phyloP scores from a whole-genome alignment of 2,113 vertebrate genomes.

The Riparia riparia region DNA sequence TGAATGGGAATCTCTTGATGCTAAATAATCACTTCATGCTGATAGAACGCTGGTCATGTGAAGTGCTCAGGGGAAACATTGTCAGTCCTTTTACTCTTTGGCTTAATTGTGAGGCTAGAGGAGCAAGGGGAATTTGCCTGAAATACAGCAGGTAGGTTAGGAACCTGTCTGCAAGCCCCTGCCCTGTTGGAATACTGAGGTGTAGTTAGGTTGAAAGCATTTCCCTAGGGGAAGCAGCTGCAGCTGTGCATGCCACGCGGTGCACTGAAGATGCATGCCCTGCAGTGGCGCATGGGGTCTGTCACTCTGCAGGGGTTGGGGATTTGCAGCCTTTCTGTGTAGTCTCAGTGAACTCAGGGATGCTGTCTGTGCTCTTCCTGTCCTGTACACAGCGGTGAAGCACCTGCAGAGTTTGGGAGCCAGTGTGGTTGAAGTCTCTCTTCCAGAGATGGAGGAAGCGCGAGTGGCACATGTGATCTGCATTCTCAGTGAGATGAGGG shows the following conservation, averaged over 20 bases:
- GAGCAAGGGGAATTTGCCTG: background rate
- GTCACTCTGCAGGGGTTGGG: background rate
- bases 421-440: constrained; percentile 50
- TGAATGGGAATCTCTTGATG: background rate
- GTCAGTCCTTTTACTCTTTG: background rate
- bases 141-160: background rate
- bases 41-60: background rate
- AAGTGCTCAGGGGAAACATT: background rate
- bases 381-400: constrained; percentile 40
- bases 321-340: background rate
- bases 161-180: background rate
- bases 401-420: constrained; percentile 62
- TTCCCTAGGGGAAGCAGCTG: background rate
- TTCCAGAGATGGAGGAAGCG: constrained; percentile 67
- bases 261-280: background rate
- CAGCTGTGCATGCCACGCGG: fast-evolving
- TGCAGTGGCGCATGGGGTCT: background rate
- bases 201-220: background rate
- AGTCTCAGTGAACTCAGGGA: background rate
- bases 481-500: constrained; percentile 71
- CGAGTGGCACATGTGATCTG: constrained; percentile 52
- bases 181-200: background rate
- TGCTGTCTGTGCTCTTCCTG: background rate
- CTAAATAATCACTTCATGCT: background rate
- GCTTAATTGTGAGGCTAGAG: background rate